phyloP scores from a whole-genome alignment of 2,113 vertebrate species.

The Odontophorus gujanensis region DNA sequence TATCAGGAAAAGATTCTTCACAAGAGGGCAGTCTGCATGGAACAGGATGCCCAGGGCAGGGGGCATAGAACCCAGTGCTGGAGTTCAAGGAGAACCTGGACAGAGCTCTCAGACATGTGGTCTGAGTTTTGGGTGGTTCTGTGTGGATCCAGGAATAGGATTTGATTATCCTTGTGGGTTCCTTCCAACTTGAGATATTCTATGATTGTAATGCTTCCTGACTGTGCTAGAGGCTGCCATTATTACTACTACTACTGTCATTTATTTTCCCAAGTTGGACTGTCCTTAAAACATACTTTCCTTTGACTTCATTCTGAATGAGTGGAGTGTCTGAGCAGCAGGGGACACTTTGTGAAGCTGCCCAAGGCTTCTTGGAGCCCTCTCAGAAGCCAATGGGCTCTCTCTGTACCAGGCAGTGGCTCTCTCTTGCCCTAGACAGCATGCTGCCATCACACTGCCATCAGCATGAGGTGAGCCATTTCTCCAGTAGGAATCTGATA shows the following conservation, averaged over 20 bases:
- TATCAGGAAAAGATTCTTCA: no score
- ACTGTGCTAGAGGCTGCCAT: neutral
- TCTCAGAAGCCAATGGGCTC: neutral
- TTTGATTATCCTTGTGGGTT: no score
- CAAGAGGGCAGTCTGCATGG: no score
- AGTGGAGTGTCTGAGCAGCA: neutral
- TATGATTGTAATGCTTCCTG: neutral
- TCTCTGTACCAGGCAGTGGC: rapidly evolving
- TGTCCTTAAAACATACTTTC: neutral
- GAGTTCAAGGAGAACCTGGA: no score
- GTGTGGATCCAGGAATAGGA: no score
- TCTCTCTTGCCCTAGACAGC: neutral
- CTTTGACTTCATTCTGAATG: neutral
- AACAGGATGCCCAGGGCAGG: no score
- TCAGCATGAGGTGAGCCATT: neutral
- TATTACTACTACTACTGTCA: neutral
- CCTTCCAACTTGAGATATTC: no score
- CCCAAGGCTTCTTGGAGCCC: neutral
- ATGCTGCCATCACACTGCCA: neutral
- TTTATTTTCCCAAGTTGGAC: neutral
- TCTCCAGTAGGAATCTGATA: neutral
- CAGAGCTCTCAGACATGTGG: no score
- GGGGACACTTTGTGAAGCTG: neutral
- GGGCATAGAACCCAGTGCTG: no score
- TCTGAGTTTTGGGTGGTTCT: no score